Evolutionary conservation across 2,888 invertebrate species (phyloP).

Genomic region (Ectemnius cavifrons): DNA sequence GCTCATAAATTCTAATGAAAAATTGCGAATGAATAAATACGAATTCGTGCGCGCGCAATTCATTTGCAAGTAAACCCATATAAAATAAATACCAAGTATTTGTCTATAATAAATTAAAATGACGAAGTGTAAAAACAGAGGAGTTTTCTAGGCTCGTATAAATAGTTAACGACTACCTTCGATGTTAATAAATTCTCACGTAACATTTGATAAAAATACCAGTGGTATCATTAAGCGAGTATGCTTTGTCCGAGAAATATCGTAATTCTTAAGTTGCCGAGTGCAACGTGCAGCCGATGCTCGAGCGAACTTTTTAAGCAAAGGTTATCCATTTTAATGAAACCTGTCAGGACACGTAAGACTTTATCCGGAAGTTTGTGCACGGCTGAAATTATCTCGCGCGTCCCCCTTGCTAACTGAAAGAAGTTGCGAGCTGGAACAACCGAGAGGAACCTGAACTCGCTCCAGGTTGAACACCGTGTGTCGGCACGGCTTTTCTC

Average conservation of each 20-base stretch:
- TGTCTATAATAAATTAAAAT: too few relatives aligned
- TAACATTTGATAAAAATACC: too few relatives aligned
- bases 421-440: slow-evolving; percentile 3
- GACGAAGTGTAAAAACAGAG: too few relatives aligned
- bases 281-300: not conserved
- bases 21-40: too few relatives aligned
- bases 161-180: too few relatives aligned
- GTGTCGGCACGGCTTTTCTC: not conserved
- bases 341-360: slow-evolving; percentile 3
- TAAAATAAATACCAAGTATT: too few relatives aligned
- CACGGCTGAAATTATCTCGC: slow-evolving; percentile 22
- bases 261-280: not conserved
- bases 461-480: not conserved
- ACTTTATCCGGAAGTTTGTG: slow-evolving; percentile 19
- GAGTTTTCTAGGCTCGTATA: too few relatives aligned
- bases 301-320: not conserved
- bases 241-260: slow-evolving; percentile 11
- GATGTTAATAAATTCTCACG: too few relatives aligned
- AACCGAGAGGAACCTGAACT: not conserved
- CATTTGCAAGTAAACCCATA: too few relatives aligned
- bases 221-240: not conserved
- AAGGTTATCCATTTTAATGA: slow-evolving; percentile 29
- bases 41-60: too few relatives aligned
- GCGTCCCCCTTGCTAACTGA: not conserved
- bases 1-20: too few relatives aligned